Percentiles rank a stretch among this genome's conserved stretches.
Conservation (phyloP, 2,888 invertebrate species). For the Beris morrisii region DNA sequence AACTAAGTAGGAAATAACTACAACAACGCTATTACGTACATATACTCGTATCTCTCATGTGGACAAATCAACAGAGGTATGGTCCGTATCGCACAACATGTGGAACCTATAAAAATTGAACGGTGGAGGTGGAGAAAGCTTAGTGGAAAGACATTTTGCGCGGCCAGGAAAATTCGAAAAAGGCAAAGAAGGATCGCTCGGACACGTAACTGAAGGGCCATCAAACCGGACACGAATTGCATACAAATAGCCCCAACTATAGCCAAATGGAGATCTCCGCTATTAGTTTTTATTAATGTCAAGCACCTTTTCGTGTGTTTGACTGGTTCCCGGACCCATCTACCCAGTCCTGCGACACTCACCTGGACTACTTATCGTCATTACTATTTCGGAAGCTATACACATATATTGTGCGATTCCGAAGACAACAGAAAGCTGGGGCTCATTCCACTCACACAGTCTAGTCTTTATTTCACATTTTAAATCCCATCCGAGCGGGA, state of each 20-base stretch:
- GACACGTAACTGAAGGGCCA: constrained; percentile 37
- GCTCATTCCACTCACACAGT: background rate
- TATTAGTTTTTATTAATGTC: constrained; percentile 32
- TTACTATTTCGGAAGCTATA: constrained; percentile 20
- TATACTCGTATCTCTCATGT: too few species aligned
- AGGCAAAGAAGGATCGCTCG: constrained; percentile 31
- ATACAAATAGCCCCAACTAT: constrained; percentile 35
- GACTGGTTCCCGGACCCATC: constrained; percentile 7
- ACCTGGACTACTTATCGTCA: constrained; percentile 9
- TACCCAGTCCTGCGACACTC: background rate
- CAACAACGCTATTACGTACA: too few species aligned
- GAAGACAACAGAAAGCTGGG: constrained; percentile 12
- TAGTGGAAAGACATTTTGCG: constrained; percentile 32
- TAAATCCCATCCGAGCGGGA: constrained; percentile 28
- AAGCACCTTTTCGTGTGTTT: constrained; percentile 26
- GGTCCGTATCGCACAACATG: too few species aligned
- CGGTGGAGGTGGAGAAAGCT: constrained; percentile 6
- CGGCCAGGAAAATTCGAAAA: constrained; percentile 19
- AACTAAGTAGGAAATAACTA: too few species aligned
- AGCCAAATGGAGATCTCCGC: constrained; percentile 24
- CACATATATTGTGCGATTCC: background rate
- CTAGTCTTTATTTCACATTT: constrained; percentile 27
- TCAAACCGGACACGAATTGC: constrained; percentile 36
- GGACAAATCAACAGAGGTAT: too few species aligned
- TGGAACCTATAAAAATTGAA: constrained; percentile 8